Conservation (phyloP, 1,140 invertebrate species). For the Calephelis nemesis region DNA sequence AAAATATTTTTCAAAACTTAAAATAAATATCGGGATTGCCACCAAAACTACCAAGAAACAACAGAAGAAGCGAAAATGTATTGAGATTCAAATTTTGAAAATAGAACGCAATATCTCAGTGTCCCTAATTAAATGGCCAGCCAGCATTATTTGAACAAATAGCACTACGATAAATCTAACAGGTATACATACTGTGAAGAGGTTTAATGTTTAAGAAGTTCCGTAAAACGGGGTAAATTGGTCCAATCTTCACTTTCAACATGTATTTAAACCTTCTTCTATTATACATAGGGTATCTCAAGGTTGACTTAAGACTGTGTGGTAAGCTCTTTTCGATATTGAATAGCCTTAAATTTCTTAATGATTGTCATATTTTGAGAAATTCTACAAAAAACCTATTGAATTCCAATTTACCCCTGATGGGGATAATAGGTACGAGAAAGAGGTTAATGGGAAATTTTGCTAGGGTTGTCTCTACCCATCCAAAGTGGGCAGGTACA, state of each 20-base stretch:
- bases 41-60: too few species aligned
- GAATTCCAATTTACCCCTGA: neutral
- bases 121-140: too few species aligned
- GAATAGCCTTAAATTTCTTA: constrained; percentile 1
- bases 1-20: too few species aligned
- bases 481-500: neutral
- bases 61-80: too few species aligned
- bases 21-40: too few species aligned
- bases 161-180: too few species aligned
- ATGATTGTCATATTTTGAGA: constrained; percentile 9
- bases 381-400: constrained; percentile 12
- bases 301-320: constrained; percentile 6
- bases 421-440: neutral
- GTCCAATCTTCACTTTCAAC: constrained; percentile 20
- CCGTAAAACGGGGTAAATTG: constrained; percentile 24
- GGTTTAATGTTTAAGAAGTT: too few species aligned
- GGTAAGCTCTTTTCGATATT: constrained; percentile 16
- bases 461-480: constrained; percentile 1
- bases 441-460: constrained; percentile 2
- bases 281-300: neutral
- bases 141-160: too few species aligned
- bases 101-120: too few species aligned
- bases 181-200: too few species aligned
- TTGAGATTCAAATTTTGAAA: too few species aligned
- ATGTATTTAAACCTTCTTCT: constrained; percentile 23